phyloP scores from a whole-genome alignment of 2,888 invertebrate species.

The Rhamnusium bicolor region DNA sequence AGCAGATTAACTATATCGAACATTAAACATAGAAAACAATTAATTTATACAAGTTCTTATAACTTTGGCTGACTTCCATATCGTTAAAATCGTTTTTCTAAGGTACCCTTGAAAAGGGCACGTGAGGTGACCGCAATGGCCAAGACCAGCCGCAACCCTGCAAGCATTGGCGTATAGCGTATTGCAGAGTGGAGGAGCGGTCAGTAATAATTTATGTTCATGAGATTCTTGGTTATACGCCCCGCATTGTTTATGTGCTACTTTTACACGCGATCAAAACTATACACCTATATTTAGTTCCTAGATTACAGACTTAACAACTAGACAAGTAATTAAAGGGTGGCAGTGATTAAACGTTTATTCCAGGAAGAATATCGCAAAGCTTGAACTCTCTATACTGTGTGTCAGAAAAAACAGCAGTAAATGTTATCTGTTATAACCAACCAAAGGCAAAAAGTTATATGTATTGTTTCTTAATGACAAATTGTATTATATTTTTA shows the following conservation, averaged over 20 bases:
- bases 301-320: conserved; percentile 1
- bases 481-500: no score
- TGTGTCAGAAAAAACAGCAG: not conserved
- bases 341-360: not conserved
- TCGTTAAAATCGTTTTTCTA: not conserved
- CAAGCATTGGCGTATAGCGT: conserved; percentile 49
- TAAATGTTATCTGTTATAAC: not conserved
- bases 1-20: no score
- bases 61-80: not conserved
- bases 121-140: conserved; percentile 9
- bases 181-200: conserved; percentile 51
- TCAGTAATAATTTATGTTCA: conserved; percentile 50
- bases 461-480: no score
- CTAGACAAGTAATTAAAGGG: conserved; percentile 1
- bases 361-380: not conserved
- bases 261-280: conserved; percentile 15
- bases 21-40: not conserved
- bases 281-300: conserved; percentile 2
- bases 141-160: conserved; percentile 50
- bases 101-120: conserved; percentile 9
- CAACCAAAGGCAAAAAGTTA: no score
- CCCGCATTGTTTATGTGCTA: conserved; percentile 14
- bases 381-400: not conserved
- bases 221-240: conserved; percentile 1
- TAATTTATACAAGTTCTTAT: not conserved